phyloP scores from a whole-genome alignment of 92 coral and sea anemone genomes.

The Porites evermanni region DNA sequence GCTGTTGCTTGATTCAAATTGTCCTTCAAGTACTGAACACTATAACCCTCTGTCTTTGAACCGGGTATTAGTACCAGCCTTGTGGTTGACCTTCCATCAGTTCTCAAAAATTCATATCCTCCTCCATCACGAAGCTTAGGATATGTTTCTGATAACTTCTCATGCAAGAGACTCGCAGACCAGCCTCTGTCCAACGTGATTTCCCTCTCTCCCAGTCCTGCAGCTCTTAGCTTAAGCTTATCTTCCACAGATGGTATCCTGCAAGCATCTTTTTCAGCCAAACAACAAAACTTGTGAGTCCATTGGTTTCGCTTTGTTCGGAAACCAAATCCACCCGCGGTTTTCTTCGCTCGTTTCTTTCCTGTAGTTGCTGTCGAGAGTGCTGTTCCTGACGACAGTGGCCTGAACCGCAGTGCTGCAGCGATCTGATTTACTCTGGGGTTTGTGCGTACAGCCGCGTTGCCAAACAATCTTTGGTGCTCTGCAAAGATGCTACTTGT shows the following conservation, averaged over 20 bases:
- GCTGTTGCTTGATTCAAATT: slow-evolving; percentile 36
- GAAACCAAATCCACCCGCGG: slow-evolving; percentile 25
- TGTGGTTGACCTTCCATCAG: slow-evolving; percentile 31
- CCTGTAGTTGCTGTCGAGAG: slow-evolving; percentile 2
- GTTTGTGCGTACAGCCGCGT: slow-evolving; percentile 8
- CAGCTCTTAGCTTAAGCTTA: slow-evolving; percentile 37
- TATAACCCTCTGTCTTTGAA: slow-evolving; percentile 38
- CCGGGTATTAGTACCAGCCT: slow-evolving; percentile 26
- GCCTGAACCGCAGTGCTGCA: slow-evolving; percentile 26
- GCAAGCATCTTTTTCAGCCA: slow-evolving; percentile 52
- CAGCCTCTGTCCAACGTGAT: slow-evolving; percentile 37
- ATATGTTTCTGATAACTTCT: slow-evolving; percentile 34
- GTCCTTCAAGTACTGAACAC: slow-evolving; percentile 30
- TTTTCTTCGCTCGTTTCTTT: slow-evolving; percentile 11
- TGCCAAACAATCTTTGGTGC: slow-evolving; percentile 17
- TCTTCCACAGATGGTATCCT: slow-evolving; percentile 54
- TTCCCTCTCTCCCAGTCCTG: slow-evolving; percentile 63
- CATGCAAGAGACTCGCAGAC: slow-evolving; percentile 38
- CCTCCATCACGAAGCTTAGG: slow-evolving; percentile 35
- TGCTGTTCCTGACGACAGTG: slow-evolving; percentile 26
- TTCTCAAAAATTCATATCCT: slow-evolving; percentile 41
- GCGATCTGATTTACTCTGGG: slow-evolving; percentile 3
- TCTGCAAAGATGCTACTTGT: slow-evolving; percentile 21
- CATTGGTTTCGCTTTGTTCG: slow-evolving; percentile 41
- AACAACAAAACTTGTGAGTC: slow-evolving; percentile 59